These are phyloP conservation scores for Vulpes lagopus DNA, from an alignment of 2,113 vertebrate species.

Conservation along the genomic window DNA sequence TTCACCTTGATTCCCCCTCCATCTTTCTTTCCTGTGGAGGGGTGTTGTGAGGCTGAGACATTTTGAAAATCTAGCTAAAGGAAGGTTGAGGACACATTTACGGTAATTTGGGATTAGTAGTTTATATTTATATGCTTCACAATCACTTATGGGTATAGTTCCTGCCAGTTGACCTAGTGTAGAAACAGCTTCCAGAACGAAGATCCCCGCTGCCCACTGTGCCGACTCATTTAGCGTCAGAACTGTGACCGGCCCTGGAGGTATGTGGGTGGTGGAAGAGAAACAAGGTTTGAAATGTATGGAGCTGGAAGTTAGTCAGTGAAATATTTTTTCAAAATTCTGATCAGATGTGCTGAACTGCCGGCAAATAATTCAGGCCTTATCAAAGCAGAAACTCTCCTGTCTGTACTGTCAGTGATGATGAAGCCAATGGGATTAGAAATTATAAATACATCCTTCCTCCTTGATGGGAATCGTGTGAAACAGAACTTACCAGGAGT, in stretches of 20 bases:
- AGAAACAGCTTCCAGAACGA: background rate
- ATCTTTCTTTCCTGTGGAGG: background rate
- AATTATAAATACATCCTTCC: background rate
- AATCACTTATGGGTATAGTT: background rate
- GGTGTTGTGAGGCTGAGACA: background rate
- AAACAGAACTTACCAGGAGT: background rate
- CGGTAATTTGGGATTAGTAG: background rate
- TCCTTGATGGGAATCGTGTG: background rate
- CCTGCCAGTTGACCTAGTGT: background rate
- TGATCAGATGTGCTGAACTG: background rate
- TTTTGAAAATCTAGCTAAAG: background rate
- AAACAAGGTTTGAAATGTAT: background rate
- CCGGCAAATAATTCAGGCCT: background rate
- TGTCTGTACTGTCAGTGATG: background rate
- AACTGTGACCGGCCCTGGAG: background rate
- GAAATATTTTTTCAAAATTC: background rate
- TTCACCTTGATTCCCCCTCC: background rate
- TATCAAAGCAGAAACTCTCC: constrained; percentile 19
- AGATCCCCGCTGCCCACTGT: background rate
- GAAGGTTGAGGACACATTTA: background rate
- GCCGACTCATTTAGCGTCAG: background rate
- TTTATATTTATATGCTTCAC: background rate
- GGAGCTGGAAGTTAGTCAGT: background rate
- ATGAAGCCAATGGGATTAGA: background rate
- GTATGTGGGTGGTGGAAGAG: background rate